Percentiles rank a stretch among this genome's conserved stretches.
Evolutionary conservation across 2,113 vertebrate species (phyloP).

Genomic region (Promerops cafer): DNA sequence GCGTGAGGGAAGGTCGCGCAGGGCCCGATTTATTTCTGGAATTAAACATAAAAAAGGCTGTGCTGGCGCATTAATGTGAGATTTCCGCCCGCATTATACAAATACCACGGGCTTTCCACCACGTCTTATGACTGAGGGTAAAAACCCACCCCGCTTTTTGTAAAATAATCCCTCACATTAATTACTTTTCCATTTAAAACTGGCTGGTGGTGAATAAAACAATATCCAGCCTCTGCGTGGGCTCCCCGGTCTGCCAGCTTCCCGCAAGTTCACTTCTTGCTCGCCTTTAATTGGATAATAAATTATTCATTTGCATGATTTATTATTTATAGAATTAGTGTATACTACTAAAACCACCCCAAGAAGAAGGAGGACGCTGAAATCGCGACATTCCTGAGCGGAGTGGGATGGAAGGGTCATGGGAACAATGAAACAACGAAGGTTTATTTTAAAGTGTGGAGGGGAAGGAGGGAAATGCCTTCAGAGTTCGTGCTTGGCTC

Average conservation of each 20-base stretch:
- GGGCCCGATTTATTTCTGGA: accelerated
- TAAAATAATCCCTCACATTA: not conserved
- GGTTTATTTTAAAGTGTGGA: not conserved
- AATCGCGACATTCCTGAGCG: not conserved
- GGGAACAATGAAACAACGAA: not conserved
- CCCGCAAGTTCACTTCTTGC: accelerated
- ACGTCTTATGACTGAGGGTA: accelerated
- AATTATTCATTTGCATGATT: not conserved
- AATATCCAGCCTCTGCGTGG: not conserved
- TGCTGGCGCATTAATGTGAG: accelerated
- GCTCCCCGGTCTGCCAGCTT: not conserved
- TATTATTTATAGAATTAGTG: not conserved
- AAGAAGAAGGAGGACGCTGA: not conserved
- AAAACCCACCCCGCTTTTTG: accelerated
- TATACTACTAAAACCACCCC: not conserved
- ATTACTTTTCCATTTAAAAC: not conserved
- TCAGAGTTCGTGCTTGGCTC: not conserved
- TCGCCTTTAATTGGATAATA: not conserved
- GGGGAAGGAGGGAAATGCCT: not conserved
- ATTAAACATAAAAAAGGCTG: accelerated
- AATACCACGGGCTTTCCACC: accelerated
- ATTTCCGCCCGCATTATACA: accelerated
- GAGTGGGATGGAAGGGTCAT: not conserved
- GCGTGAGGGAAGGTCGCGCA: accelerated
- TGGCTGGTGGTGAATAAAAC: accelerated